These are phyloP conservation scores for Nerophis lumbriciformis DNA, from an alignment of 2,113 vertebrate species.

Conservation along the genomic window DNA sequence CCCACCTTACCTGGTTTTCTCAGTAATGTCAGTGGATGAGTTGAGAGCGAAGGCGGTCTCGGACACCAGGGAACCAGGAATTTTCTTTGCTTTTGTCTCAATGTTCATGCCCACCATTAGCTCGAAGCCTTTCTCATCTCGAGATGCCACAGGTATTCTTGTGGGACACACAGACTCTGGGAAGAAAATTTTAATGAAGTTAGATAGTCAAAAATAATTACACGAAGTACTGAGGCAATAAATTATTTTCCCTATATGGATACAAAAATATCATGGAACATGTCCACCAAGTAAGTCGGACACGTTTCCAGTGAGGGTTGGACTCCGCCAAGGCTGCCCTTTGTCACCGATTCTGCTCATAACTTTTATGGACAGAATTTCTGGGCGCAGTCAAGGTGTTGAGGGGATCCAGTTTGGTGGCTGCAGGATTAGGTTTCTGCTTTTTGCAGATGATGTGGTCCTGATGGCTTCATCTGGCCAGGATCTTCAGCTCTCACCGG, in stretches of 20 bases:
- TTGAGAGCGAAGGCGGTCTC: conserved; percentile 65
- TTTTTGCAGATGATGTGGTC: no score
- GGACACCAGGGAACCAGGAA: conserved; percentile 66
- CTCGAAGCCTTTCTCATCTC: conserved; percentile 79
- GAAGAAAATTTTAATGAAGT: background rate
- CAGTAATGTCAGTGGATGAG: conserved; percentile 63
- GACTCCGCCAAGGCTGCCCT: no score
- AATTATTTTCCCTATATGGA: background rate
- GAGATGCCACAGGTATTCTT: conserved; percentile 73
- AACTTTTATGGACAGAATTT: no score
- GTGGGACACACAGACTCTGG: conserved; percentile 78
- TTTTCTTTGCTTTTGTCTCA: conserved; percentile 63
- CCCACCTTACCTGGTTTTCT: conserved; percentile 68
- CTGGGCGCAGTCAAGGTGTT: no score
- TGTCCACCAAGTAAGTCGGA: no score
- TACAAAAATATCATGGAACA: background rate
- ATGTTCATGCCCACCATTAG: conserved; percentile 74
- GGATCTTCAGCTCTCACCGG: no score
- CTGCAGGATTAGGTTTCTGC: no score
- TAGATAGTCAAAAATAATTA: background rate
- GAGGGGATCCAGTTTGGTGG: no score
- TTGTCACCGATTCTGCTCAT: no score
- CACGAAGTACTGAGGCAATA: background rate
- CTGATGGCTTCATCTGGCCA: no score
- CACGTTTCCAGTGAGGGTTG: no score